These are phyloP conservation scores for Galemys pyrenaicus DNA, from an alignment of 2,113 vertebrate species.

Conservation along the genomic window DNA sequence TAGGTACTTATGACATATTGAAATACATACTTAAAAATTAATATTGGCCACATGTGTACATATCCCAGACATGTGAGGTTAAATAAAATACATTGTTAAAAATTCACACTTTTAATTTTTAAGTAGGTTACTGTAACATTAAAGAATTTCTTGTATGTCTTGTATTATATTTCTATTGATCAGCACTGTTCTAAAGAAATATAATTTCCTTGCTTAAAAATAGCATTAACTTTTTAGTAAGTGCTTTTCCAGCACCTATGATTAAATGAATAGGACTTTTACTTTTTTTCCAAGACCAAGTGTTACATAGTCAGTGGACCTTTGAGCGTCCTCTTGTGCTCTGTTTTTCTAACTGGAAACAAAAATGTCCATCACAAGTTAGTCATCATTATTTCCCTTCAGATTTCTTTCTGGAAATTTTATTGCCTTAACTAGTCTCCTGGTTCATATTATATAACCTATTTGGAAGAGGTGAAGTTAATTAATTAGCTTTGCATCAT, in stretches of 20 bases:
- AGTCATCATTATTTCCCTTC: conserved; percentile 9
- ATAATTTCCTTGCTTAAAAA: not conserved
- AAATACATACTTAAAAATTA: conserved; percentile 28
- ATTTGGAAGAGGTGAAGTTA: conserved; percentile 26
- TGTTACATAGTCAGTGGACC: not conserved
- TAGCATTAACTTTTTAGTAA: not conserved
- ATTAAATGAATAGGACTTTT: not conserved
- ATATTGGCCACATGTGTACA: not conserved
- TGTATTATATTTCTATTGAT: not conserved
- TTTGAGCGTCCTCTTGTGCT: not conserved
- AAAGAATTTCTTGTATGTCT: not conserved
- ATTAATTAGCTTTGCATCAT: not conserved
- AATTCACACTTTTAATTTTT: not conserved
- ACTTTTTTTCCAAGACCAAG: not conserved
- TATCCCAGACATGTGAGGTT: not conserved
- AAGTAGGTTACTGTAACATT: not conserved
- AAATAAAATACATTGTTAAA: not conserved
- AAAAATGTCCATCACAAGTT: not conserved
- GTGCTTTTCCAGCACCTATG: not conserved
- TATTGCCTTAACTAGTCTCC: not conserved
- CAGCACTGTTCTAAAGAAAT: not conserved
- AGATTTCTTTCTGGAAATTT: conserved; percentile 52
- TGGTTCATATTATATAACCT: conserved; percentile 8
- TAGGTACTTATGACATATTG: not conserved
- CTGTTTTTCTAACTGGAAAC: conserved; percentile 10